Evolutionary conservation across 1,140 invertebrate genomes (phyloP), one percentile per base, ranked within the genome.

Genomic region (Hirudo medicinalis): DNA sequence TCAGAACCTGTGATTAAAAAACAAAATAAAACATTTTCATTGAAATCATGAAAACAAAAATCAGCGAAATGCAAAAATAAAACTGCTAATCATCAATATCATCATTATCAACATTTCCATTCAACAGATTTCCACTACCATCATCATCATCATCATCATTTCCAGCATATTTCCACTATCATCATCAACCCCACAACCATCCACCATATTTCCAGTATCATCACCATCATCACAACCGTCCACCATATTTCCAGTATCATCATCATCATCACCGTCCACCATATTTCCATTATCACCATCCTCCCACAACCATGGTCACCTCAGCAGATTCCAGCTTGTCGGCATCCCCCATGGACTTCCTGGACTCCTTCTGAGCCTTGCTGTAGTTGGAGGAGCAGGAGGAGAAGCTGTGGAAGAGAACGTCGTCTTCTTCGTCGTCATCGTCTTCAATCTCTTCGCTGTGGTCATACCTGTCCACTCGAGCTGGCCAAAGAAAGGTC

Each of bases 321-420:
- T 25, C 29, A 19, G 11, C 29, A 20, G 19, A 1, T 63, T 22
- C 22, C 57, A 13, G 0, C 8, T 15, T 63, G 29, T 32, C 57
- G 2, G 11, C 57, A 19, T 63, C 57, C 17, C 57, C 57, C 22
- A 63, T 13, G 0, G 29, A 63, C 67, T 68, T 22, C 67, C 36
- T 43, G n/a, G 36, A 40, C 19, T 40, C 40, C 60, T 63, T 25
- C 22, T 68, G 40, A 92, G 84, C 81, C 76, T 82, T 81, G 68
- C 80, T 80, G 78, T 91, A 97, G 75, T 94, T 89, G n/a, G 93
- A 92, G 0, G 93, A 95, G 77, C 91, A 96, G 13, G 92, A 95
- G 0, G 91, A 93, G 82, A 97, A 98, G 49, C 91, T 90, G 67
- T 83, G 82, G 73, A 86, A 86, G 73, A 86, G 75, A 25, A 27